These are phyloP conservation scores for Zenarchopterus dispar DNA, from an alignment of 2,797 vertebrate genomes.

Conservation along the genomic window DNA sequence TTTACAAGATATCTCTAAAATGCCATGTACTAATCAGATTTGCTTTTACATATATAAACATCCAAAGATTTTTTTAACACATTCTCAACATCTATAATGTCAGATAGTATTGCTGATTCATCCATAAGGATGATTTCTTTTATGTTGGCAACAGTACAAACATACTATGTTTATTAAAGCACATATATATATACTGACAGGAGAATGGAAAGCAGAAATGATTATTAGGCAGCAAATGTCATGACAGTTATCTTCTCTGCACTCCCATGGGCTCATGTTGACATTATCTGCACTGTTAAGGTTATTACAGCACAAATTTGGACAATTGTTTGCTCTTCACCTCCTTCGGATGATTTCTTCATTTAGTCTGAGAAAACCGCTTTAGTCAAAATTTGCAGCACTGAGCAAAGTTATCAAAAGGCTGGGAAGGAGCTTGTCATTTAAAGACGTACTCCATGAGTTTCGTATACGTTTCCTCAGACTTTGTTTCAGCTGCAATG, in stretches of 20 bases:
- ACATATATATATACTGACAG: neutral
- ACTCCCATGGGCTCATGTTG: neutral
- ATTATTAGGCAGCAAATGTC: neutral
- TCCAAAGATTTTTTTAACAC: too few relatives aligned
- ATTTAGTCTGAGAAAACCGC: constrained; percentile 1
- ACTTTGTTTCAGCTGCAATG: neutral
- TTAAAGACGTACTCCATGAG: neutral
- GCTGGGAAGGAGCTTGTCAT: neutral
- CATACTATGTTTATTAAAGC: neutral
- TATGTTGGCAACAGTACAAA: too few relatives aligned
- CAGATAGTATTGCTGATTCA: too few relatives aligned
- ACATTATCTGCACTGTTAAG: constrained; percentile 1
- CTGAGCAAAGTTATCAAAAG: neutral
- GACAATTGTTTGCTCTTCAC: neutral
- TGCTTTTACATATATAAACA: too few relatives aligned
- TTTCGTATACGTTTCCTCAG: neutral
- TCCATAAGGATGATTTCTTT: neutral
- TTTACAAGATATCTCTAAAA: too few relatives aligned
- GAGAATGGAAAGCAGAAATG: neutral
- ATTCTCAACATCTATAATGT: too few relatives aligned
- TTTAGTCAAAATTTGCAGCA: constrained; percentile 1
- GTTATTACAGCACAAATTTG: neutral
- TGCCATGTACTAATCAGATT: too few relatives aligned
- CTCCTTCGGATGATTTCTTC: neutral
- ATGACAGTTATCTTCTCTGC: neutral